Base-by-base conservation (phyloP, 2,797 vertebrate species). In the Ambastaia sidthimunki region DNA sequence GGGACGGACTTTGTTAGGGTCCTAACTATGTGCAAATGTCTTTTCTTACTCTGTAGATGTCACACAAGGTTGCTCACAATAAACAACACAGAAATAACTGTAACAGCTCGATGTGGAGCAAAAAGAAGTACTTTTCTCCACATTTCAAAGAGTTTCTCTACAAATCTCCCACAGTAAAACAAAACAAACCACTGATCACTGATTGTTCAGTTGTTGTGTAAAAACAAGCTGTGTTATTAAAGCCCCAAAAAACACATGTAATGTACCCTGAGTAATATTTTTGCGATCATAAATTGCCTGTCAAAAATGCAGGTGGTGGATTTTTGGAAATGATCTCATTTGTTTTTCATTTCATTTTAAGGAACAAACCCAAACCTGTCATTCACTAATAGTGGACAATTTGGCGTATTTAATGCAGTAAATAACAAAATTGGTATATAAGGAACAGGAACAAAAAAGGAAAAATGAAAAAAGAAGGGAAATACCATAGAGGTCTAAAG, bases 11-110 rank as follows among this genome's bases (percentile, higher is more conserved):
- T 60, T 21, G 0, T 18, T 37, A 37, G 7, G 52, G 74, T 76
- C 74, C 52, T 78, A 78, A 78, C 62, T 70, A 16, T 69, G 44
- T 78, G n/a, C 15, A 70, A 62, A 37, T 80, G 74, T 81, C 2
- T 67, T 83, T 71, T 73, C 19, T 71, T 77, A 54, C 48, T 70
- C 13, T 75, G 10, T 74, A 84, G 83, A 78, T 50, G 19, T 50
- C 18, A 78, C 57, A 78, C 21, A 81, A 67, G 67, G 70, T 25
- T 7, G 41, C 21, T 67, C 79, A 55, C 71, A 66, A 47, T 19
- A 62, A 28, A 37, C 66, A 71, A 47, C 34, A 60, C 23, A 73
- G 13, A 13, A 68, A 65, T 74, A 57, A 50, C 52, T 84, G 34
- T 71, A 23, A 57, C 47, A 57, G n/a, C 57, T 71, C 71, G 41